Evolutionary conservation across 2,797 vertebrate species (phyloP).

Genomic region (Siniperca undulata): DNA sequence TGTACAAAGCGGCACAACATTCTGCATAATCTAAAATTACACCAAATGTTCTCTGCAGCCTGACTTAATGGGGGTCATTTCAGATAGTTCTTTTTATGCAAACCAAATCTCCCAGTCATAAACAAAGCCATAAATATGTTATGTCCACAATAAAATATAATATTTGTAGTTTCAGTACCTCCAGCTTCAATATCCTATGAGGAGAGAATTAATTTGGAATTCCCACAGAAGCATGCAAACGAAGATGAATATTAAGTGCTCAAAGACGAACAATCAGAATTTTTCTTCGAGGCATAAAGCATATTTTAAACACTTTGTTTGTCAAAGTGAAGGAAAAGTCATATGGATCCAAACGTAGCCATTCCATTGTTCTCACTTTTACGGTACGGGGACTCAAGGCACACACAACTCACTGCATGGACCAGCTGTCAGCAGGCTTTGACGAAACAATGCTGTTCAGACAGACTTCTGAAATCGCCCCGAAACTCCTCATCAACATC

Average conservation of each 20-base stretch:
- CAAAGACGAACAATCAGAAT: constrained; percentile 17
- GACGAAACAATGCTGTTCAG: constrained; percentile 53
- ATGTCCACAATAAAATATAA: constrained; percentile 43
- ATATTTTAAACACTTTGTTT: neutral
- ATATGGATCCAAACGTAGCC: neutral
- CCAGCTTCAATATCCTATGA: constrained; percentile 22
- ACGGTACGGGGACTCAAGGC: constrained; percentile 25
- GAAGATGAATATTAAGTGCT: constrained; percentile 37
- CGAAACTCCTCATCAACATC: constrained; percentile 60
- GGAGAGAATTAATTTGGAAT: constrained; percentile 39
- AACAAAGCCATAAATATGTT: constrained; percentile 38
- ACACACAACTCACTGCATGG: constrained; percentile 17
- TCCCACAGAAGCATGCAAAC: constrained; percentile 41
- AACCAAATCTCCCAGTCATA: constrained; percentile 36
- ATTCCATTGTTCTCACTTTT: constrained; percentile 22
- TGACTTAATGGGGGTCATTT: constrained; percentile 30
- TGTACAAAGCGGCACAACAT: neutral
- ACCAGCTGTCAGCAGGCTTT: constrained; percentile 46
- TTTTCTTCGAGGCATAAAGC: constrained; percentile 9
- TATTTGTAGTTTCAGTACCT: constrained; percentile 27
- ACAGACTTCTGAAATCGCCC: constrained; percentile 51
- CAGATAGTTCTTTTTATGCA: constrained; percentile 19
- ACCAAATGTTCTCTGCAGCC: constrained; percentile 11
- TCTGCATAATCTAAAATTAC: constrained; percentile 19
- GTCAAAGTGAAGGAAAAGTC: neutral